These are phyloP conservation scores for Drosophila monieri DNA, from an alignment of 2,888 invertebrate genomes.

Conservation along the genomic window DNA sequence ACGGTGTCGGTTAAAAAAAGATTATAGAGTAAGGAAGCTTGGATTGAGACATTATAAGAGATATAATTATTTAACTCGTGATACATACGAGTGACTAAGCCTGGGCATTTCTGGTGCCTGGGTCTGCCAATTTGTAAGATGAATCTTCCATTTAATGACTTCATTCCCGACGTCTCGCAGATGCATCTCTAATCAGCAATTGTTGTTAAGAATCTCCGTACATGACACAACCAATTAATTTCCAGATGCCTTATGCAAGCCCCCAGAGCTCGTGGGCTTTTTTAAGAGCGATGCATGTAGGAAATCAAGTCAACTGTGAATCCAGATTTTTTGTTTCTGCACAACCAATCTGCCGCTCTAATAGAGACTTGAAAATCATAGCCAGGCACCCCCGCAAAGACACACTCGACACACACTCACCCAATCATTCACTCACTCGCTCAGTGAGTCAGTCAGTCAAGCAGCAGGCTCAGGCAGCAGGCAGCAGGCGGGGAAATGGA, in stretches of 20 bases:
- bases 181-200: constrained; percentile 41
- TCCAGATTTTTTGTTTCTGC: constrained; percentile 44
- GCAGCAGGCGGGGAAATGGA: constrained; percentile 31
- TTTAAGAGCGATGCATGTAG: constrained; percentile 3
- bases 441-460: constrained; percentile 29
- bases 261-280: constrained; percentile 4
- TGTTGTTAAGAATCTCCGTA: constrained; percentile 38
- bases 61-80: not conserved
- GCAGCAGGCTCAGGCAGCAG: constrained; percentile 15
- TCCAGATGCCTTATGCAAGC: constrained; percentile 52
- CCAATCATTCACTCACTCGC: constrained; percentile 35
- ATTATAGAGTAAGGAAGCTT: not conserved
- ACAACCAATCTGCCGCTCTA: constrained; percentile 48
- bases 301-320: constrained; percentile 43
- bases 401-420: constrained; percentile 34
- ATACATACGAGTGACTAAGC: not conserved
- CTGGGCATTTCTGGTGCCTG: not conserved
- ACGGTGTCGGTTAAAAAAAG: not conserved
- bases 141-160: constrained; percentile 38
- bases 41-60: not conserved
- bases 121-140: constrained; percentile 13
- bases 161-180: constrained; percentile 29
- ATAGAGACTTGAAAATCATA: constrained; percentile 67
- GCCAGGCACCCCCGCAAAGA: constrained; percentile 66
- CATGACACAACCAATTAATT: constrained; percentile 74